Conservation (phyloP, 2,797 vertebrate genomes). For the Serranus cabrilla region DNA sequence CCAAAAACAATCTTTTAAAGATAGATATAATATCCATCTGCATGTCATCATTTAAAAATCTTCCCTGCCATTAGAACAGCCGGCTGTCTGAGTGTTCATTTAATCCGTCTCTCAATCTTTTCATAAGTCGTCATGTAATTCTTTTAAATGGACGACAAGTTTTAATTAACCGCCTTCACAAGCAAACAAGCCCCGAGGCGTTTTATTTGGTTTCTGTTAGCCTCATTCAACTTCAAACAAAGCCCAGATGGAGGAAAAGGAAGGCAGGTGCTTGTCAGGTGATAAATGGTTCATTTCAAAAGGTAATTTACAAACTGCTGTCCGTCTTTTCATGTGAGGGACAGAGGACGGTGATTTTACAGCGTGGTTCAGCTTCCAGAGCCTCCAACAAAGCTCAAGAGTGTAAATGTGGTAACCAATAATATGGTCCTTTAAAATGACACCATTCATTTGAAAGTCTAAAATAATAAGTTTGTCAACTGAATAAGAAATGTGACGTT, state of each 20-base stretch:
- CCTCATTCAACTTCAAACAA: conserved; percentile 71
- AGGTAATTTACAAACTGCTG: conserved; percentile 33
- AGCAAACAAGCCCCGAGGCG: conserved; percentile 52
- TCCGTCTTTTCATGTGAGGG: conserved; percentile 1
- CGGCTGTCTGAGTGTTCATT: background rate
- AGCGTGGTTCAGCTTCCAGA: background rate
- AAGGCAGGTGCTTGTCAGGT: conserved; percentile 56
- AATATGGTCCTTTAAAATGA: background rate
- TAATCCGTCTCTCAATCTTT: background rate
- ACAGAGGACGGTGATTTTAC: background rate
- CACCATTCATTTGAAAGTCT: background rate
- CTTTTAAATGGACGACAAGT: conserved; percentile 31
- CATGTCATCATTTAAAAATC: background rate
- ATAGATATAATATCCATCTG: no score
- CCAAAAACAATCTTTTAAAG: no score
- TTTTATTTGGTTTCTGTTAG: conserved; percentile 58
- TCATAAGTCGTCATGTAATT: conserved; percentile 40
- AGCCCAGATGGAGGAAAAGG: conserved; percentile 63
- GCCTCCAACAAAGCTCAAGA: background rate
- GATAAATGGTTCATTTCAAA: conserved; percentile 57
- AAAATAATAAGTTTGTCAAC: background rate
- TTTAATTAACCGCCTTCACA: conserved; percentile 69
- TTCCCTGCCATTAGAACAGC: background rate
- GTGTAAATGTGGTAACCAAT: background rate
- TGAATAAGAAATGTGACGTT: background rate